Conservation (phyloP, 2,797 vertebrate species). For the Mionectes olivaceus region DNA sequence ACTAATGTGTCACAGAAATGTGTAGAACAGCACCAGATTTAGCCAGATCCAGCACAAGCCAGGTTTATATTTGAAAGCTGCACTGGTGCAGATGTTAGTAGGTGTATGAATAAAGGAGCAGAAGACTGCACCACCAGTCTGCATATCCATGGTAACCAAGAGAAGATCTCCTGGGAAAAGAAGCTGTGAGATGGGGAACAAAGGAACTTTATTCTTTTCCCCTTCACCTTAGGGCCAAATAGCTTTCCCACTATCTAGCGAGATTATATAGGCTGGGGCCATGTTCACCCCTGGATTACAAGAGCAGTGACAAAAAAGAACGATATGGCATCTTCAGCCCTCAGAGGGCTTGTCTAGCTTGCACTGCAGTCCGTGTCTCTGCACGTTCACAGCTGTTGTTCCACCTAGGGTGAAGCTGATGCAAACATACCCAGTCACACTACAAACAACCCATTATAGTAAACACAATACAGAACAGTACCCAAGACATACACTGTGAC, state of each 20-base stretch:
- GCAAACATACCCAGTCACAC: not conserved
- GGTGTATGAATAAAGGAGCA: slow-evolving; percentile 10
- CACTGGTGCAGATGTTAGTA: slow-evolving; percentile 46
- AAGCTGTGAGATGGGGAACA: not conserved
- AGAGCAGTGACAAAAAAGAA: not conserved
- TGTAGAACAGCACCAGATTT: not conserved
- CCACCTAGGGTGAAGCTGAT: not conserved
- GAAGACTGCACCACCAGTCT: not conserved
- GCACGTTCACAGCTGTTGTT: not conserved
- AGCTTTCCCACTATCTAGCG: not conserved
- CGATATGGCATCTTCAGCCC: not conserved
- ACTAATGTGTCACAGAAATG: not conserved
- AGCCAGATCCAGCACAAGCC: not conserved
- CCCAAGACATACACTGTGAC: not conserved
- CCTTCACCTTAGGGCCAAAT: not conserved
- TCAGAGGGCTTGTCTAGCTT: not conserved
- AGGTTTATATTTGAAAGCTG: slow-evolving; percentile 9
- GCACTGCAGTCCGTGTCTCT: not conserved
- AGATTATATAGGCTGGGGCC: not conserved
- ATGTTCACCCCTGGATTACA: accelerated
- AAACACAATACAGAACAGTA: not conserved
- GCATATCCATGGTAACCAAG: slow-evolving; percentile 34
- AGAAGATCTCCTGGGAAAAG: not conserved
- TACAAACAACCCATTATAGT: not conserved
- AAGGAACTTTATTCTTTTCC: not conserved